Evolutionary conservation across 2,113 vertebrate genomes (phyloP), one percentile per base, ranked within the genome.

Genomic region (Tachysurus fulvidraco): DNA sequence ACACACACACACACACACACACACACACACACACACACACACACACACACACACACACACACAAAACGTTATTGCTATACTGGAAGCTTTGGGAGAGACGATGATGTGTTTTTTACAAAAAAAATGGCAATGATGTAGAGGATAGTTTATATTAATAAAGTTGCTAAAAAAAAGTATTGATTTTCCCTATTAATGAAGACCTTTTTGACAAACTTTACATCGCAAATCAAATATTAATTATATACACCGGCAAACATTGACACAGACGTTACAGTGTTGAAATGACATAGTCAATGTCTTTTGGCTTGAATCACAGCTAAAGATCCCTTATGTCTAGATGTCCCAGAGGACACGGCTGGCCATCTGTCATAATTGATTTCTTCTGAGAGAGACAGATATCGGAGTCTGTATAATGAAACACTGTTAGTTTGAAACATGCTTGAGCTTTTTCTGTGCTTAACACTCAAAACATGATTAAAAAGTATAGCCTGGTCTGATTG

Each of bases 281-380:
- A 79, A 57, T 78, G n/a, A 30, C 50, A 55, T 10, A 1, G n/a
- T 79, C 28, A 78, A 54, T 55, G 74, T 28, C 50, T 52, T 54
- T 52, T 50, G 74, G 74, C 28, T 77, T 13, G 44, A 77, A 54
- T 77, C 74, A 28, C 50, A 50, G 44, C 44, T 76, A 46, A 13
- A 21, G 23, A 76, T n/a, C 73, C 44, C 73, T 28, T 23, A 57
- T 79, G 25, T 4, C 28, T 21, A 36, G 54, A n/a, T 17, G 28
- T 79, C 77, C 77, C 77, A 57, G 52, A 79, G 77, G 77, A 79
- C 77, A 79, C 1, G 17, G 28, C 30, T 79, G 77, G 77, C 54
- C 77, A 79, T 79, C 77, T 79, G 77, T 57, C 52, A 57, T 36
- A 57, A 79, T 79, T 79, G 77, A 79, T 79, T 79, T 79, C n/a